Conservation (phyloP, 2,797 vertebrate species). For the Hyperoplus immaculatus region DNA sequence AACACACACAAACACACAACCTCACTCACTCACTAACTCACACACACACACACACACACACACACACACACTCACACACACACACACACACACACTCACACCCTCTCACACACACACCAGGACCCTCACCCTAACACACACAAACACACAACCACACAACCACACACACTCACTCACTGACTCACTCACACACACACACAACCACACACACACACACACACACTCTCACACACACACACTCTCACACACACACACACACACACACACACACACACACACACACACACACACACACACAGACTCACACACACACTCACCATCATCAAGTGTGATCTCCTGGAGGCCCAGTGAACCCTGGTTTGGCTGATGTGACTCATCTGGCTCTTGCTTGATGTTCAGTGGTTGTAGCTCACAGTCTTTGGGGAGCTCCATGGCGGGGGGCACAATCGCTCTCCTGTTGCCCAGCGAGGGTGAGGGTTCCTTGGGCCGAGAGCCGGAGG, state of each 20-base stretch:
- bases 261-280: no score
- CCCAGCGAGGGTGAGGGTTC: slow-evolving; percentile 76
- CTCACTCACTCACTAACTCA: no score
- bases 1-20: slow-evolving; percentile 14
- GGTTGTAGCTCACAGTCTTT: slow-evolving; percentile 81
- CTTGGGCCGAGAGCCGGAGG: slow-evolving; percentile 72
- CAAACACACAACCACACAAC: neutral
- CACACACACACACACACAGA: slow-evolving; percentile 3
- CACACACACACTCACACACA: no score
- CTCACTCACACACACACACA: slow-evolving; percentile 14
- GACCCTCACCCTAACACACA: no score
- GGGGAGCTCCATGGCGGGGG: slow-evolving; percentile 60
- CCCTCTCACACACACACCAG: no score
- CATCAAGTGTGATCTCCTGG: slow-evolving; percentile 96
- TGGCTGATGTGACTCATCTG: slow-evolving; percentile 81
- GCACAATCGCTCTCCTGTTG: slow-evolving; percentile 72
- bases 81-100: no score
- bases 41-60: no score
- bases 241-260: no score
- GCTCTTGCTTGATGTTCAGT: slow-evolving; percentile 90
- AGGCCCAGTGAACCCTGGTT: slow-evolving; percentile 88
- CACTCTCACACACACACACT: no score
- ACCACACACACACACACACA: neutral
- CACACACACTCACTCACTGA: no score
- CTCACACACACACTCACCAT: slow-evolving; percentile 81